These are phyloP conservation scores for Orchestia grillus DNA, from an alignment of 1,140 invertebrate genomes.

Conservation along the genomic window DNA sequence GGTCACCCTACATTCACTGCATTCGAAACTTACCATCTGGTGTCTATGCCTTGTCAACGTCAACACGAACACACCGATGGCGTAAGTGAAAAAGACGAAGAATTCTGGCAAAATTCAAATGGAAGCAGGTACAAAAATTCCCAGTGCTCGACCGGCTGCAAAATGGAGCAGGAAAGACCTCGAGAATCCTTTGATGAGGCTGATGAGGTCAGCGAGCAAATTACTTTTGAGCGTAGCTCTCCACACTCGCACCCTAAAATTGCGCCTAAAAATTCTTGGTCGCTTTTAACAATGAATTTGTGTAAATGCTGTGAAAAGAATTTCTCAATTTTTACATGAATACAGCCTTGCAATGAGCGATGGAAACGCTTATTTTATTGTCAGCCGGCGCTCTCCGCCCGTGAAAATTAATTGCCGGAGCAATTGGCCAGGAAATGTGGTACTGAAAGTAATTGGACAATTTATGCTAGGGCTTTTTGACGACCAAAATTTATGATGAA, in stretches of 20 bases:
- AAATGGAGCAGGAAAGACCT: background rate
- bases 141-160: background rate
- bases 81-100: background rate
- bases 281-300: background rate
- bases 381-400: background rate
- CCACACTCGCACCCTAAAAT: background rate
- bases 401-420: background rate
- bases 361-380: background rate
- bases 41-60: no score
- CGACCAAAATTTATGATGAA: background rate
- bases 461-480: background rate
- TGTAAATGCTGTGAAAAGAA: background rate
- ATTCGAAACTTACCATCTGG: no score
- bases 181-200: background rate
- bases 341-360: background rate
- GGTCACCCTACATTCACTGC: no score
- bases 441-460: background rate
- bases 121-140: background rate
- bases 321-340: background rate
- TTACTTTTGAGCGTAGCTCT: background rate
- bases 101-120: background rate
- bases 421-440: background rate
- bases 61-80: background rate
- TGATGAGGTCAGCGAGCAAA: background rate
- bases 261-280: background rate